Percentiles rank a stretch among this genome's conserved stretches.
phyloP scores from a whole-genome alignment of 2,797 vertebrate genomes.

The Hippopotamyrus pictus region DNA sequence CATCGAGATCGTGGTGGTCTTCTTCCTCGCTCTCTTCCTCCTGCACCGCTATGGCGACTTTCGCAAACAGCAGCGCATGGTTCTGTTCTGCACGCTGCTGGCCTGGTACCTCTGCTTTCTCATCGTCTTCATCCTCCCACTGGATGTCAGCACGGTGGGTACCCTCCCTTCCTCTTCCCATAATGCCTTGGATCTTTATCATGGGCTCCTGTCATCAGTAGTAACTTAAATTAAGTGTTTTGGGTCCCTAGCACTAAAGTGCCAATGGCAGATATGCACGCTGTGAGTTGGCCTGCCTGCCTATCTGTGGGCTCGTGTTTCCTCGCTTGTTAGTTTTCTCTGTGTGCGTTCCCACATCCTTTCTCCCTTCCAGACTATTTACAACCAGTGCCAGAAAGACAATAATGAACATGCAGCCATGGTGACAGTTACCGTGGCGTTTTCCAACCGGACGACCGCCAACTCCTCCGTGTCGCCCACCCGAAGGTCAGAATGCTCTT shows the following conservation, averaged over 20 bases:
- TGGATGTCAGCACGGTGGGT: constrained; percentile 94
- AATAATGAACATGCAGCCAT: constrained; percentile 34
- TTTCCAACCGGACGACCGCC: constrained; percentile 46
- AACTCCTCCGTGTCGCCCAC: constrained; percentile 46
- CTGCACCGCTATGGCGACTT: constrained; percentile 95
- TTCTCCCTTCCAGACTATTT: constrained; percentile 60
- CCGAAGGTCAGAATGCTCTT: constrained; percentile 40
- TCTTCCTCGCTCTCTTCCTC: constrained; percentile 89
- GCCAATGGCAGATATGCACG: background rate
- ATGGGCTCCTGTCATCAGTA: too few species aligned
- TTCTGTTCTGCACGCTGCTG: constrained; percentile 83
- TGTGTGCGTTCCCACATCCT: background rate
- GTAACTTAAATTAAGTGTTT: background rate
- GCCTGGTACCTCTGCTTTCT: constrained; percentile 98
- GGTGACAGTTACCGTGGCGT: constrained; percentile 26
- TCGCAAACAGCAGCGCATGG: constrained; percentile 88
- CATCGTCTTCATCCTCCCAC: constrained; percentile 89
- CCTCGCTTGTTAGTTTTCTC: background rate
- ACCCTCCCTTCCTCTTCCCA: background rate
- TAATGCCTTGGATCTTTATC: background rate
- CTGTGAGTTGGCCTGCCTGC: background rate
- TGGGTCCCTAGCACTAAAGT: background rate
- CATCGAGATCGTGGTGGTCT: constrained; percentile 89
- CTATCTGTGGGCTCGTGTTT: background rate
- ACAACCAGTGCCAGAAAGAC: constrained; percentile 62